phyloP scores from a whole-genome alignment of 2,797 vertebrate species.

The Brotula barbata region DNA sequence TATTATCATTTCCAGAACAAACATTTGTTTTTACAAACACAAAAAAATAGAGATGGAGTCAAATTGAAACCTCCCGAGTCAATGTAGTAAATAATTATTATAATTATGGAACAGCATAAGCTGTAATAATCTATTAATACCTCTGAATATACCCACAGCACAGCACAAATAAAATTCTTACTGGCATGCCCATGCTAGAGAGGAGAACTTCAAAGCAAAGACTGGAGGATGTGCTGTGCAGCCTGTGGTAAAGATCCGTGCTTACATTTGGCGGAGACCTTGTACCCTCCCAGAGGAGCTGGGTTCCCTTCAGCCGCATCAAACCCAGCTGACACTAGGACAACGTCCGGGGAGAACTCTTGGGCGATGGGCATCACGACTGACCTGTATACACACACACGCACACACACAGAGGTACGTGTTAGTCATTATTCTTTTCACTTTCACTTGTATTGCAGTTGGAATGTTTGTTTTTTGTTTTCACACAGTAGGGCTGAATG shows the following conservation, averaged over 20 bases:
- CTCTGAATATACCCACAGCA: slow-evolving; percentile 24
- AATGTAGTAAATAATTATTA: slow-evolving; percentile 35
- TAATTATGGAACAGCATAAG: slow-evolving; percentile 54
- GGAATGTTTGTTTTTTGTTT: too few relatives aligned
- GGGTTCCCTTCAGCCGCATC: slow-evolving; percentile 93
- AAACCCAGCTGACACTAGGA: slow-evolving; percentile 94
- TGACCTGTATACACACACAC: slow-evolving; percentile 76
- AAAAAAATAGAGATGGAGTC: too few relatives aligned
- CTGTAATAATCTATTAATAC: slow-evolving; percentile 51
- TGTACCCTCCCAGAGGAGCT: slow-evolving; percentile 91
- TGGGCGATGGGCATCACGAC: slow-evolving; percentile 95
- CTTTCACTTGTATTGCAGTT: too few relatives aligned
- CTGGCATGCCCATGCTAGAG: slow-evolving; percentile 13
- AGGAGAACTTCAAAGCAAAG: neutral
- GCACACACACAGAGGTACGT: slow-evolving; percentile 2
- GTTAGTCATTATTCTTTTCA: too few relatives aligned
- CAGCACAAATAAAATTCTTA: slow-evolving; percentile 19
- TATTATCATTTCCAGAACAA: slow-evolving; percentile 34
- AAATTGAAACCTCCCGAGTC: slow-evolving; percentile 33
- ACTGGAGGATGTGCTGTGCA: slow-evolving; percentile 1
- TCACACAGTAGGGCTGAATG: too few relatives aligned
- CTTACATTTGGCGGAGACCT: slow-evolving; percentile 95
- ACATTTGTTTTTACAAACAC: slow-evolving; percentile 51
- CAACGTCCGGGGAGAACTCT: slow-evolving; percentile 91
- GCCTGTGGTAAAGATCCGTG: slow-evolving; percentile 11